These are phyloP conservation scores for Heteromormyrus szaboi DNA, from an alignment of 2,797 vertebrate genomes.

Conservation along the genomic window DNA sequence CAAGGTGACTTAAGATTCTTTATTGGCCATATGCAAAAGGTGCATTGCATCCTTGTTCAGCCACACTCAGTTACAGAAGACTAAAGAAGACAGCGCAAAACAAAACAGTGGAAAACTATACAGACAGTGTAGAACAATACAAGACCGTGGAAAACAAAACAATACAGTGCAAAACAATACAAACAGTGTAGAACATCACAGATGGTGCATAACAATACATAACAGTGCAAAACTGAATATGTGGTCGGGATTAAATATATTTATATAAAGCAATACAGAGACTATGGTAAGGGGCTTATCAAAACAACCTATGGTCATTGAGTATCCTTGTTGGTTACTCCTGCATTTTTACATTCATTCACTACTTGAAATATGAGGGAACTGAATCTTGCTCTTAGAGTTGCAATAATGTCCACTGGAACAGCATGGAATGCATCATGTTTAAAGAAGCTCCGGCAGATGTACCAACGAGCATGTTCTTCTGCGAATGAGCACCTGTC, in stretches of 20 bases:
- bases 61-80: not conserved
- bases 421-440: not conserved
- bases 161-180: no score
- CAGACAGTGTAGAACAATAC: not conserved
- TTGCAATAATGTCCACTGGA: not conserved
- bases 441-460: not conserved
- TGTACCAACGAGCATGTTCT: not conserved
- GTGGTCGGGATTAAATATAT: not conserved
- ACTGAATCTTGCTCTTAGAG: not conserved
- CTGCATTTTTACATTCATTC: not conserved
- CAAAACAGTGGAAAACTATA: not conserved
- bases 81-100: not conserved
- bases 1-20: not conserved
- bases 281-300: not conserved
- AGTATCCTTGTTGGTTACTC: not conserved
- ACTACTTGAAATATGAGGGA: not conserved
- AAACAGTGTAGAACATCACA: not conserved
- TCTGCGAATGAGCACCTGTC: not conserved
- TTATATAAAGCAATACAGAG: not conserved
- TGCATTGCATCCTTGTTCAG: not conserved
- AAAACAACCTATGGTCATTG: not conserved
- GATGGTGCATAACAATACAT: not conserved
- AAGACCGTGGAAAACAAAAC: no score
- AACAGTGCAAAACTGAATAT: not conserved
- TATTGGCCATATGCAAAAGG: not conserved